phyloP scores from a whole-genome alignment of 53 echinoderm and acorn worm genomes.

The Zoroaster sp. region DNA sequence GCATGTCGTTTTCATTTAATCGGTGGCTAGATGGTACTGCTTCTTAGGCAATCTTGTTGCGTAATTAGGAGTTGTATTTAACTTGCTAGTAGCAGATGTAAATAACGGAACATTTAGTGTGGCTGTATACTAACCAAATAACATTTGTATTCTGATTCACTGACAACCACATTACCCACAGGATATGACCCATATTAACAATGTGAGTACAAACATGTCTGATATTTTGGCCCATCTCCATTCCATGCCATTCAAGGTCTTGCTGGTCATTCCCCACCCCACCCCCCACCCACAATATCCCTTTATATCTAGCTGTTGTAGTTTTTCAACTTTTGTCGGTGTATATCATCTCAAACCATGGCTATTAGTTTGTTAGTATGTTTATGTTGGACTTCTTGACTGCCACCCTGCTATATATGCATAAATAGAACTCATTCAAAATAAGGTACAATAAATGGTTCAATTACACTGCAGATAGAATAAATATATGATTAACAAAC shows the following conservation, averaged over 20 bases:
- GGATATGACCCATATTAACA: conserved; percentile 77
- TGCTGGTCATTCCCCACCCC: neutral
- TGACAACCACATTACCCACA: neutral
- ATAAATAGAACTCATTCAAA: neutral
- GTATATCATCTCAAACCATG: neutral
- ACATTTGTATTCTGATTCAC: conserved; percentile 44
- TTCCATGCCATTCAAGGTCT: neutral
- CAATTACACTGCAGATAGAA: too few relatives aligned
- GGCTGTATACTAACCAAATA: conserved; percentile 38
- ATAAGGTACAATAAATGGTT: neutral
- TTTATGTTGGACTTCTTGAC: too few relatives aligned
- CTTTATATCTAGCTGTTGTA: neutral
- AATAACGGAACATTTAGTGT: neutral
- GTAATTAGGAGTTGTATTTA: too few relatives aligned
- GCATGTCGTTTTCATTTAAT: neutral
- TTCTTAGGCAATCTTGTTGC: too few relatives aligned
- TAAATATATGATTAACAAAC: too few relatives aligned
- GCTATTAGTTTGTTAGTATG: too few relatives aligned
- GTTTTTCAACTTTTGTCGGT: neutral
- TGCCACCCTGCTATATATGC: too few relatives aligned
- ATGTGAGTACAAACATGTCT: conserved; percentile 65
- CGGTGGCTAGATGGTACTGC: neutral
- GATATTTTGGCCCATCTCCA: neutral
- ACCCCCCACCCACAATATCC: neutral
- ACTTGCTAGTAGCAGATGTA: neutral